phyloP scores from a whole-genome alignment of 2,888 invertebrate genomes.

The Lasioglossum oenotherae region DNA sequence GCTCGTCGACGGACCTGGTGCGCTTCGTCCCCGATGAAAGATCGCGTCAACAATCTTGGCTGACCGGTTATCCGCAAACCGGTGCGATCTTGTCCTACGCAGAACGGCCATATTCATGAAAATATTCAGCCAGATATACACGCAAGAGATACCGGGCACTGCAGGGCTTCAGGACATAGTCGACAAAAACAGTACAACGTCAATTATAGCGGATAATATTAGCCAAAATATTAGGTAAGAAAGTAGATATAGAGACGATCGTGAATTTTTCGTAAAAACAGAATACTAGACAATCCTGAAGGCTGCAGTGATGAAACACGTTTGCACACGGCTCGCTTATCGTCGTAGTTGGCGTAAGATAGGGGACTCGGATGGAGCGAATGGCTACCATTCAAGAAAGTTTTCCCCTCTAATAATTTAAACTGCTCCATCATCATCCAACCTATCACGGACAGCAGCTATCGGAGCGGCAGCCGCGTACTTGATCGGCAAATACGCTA shows the following conservation, averaged over 20 bases:
- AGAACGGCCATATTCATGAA: background rate
- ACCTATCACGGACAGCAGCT: background rate
- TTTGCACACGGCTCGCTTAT: background rate
- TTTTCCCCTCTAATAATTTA: background rate
- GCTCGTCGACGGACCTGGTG: constrained; percentile 18
- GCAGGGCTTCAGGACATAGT: background rate
- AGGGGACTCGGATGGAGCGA: constrained; percentile 1
- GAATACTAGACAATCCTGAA: background rate
- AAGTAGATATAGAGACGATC: background rate
- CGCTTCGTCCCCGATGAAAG: constrained; percentile 57
- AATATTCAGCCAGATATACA: background rate
- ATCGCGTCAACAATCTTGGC: constrained; percentile 24
- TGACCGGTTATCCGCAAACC: background rate
- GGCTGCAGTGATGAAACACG: background rate
- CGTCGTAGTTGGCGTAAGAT: background rate
- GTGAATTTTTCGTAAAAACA: background rate
- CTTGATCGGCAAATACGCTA: constrained; percentile 6
- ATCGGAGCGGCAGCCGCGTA: background rate
- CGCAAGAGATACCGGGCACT: background rate
- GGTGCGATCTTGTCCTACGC: background rate
- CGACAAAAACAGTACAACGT: background rate
- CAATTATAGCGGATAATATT: background rate
- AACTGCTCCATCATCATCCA: background rate
- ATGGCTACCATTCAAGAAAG: no score
- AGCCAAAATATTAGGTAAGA: background rate